Evolutionary conservation across 2,888 invertebrate species (phyloP), one percentile per base, ranked within the genome.

Genomic region (Andricus curvator): DNA sequence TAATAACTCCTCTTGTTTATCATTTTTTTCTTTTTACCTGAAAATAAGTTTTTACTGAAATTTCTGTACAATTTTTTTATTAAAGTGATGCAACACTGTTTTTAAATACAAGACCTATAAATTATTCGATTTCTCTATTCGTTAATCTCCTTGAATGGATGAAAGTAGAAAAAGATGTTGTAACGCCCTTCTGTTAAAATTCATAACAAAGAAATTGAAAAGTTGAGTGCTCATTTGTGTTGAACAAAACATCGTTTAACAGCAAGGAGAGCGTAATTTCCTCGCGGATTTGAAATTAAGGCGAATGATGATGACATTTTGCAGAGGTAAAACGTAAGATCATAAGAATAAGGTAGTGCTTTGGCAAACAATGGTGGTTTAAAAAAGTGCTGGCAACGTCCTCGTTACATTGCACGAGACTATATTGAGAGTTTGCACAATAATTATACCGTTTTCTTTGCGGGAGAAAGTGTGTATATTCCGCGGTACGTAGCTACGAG

Each of bases 381-480:
- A 56, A 74, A 70, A 74, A 74, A 56, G 37, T 51, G 33, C 74
- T 29, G 33, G 74, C 56, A 74, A 74, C 33, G 56, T 74, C 74
- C 74, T 56, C 33, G 56, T 33, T 74, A 33, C 70, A 70, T 70
- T 70, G 48, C 74, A 74, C 29, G 74, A 74, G 74, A 33, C 51
- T 74, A 51, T 48, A 70, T 33, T 56, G 33, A 56, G 74, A n/a
- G 33, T 74, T 74, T 74, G 74, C 74, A 56, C 74, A 74, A 74
- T 74, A 74, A 74, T 74, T 74, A 74, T 74, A 74, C 56, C 74
- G 56, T 74, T 74, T 74, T 56, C 74, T 51, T 29, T 13, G 74
- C 51, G 37, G 74, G 74, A 74, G 74, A 74, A 74, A 74, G 74
- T 74, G 56, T 74, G 20, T 74, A 33, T 70, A 74, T 48, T 48